These are phyloP conservation scores for Aromia moschata DNA, from an alignment of 2,888 invertebrate genomes.

Conservation along the genomic window DNA sequence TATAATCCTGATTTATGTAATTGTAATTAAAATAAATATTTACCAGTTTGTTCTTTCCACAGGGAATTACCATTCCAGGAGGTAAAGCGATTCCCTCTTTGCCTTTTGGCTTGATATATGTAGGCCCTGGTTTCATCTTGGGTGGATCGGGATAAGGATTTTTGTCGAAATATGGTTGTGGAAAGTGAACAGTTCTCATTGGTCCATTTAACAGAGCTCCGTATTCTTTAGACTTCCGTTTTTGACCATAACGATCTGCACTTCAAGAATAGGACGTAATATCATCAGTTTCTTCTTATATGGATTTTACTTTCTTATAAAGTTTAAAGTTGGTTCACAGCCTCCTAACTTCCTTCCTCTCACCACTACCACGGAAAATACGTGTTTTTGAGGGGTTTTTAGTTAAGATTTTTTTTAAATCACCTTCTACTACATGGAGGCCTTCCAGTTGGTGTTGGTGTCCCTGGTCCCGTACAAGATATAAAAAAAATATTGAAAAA, in stretches of 20 bases:
- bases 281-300: background rate
- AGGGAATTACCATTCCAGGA: conserved; percentile 53
- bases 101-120: conserved; percentile 50
- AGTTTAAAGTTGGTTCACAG: too few species aligned
- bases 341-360: too few species aligned
- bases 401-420: too few species aligned
- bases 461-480: too few species aligned
- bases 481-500: too few species aligned
- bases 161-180: conserved; percentile 58
- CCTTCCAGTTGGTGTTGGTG: too few species aligned
- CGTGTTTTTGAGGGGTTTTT: too few species aligned
- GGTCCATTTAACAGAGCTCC: conserved; percentile 49
- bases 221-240: conserved; percentile 50
- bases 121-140: conserved; percentile 49
- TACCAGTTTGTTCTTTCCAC: conserved; percentile 58
- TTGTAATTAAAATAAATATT: conserved; percentile 2
- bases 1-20: too few species aligned
- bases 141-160: conserved; percentile 58
- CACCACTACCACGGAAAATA: too few species aligned
- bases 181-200: conserved; percentile 49
- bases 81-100: conserved; percentile 35
- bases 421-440: too few species aligned
- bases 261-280: conserved; percentile 38
- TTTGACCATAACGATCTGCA: conserved; percentile 48
- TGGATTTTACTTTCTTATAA: background rate